These are phyloP conservation scores for Nymphalis c-album DNA, from an alignment of 2,888 invertebrate genomes.

Conservation along the genomic window DNA sequence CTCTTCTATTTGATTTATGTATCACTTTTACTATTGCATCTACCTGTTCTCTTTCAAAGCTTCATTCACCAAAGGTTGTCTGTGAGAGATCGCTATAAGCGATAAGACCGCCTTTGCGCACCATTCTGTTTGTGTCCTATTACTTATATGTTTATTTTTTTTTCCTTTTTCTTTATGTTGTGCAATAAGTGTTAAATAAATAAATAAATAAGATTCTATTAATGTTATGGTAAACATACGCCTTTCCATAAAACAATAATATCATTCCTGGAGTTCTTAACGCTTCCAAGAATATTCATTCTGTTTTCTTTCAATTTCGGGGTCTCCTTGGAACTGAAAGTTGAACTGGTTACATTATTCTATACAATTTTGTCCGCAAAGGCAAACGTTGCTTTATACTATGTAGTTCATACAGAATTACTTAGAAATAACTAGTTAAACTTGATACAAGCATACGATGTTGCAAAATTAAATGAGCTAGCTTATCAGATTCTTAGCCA, in stretches of 20 bases:
- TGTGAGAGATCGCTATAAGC: too few species aligned
- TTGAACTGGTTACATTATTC: neutral
- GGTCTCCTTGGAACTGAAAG: neutral
- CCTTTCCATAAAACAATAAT: neutral
- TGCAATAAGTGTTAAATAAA: too few species aligned
- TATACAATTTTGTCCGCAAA: neutral
- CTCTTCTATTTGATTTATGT: too few species aligned
- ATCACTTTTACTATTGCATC: too few species aligned
- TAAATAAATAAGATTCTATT: too few species aligned
- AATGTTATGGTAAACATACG: too few species aligned
- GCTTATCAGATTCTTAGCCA: conserved; percentile 30
- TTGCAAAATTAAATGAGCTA: conserved; percentile 29
- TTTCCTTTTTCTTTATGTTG: too few species aligned
- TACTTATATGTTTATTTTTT: too few species aligned
- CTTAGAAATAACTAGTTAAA: conserved; percentile 13
- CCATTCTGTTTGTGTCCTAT: too few species aligned
- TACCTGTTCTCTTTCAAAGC: too few species aligned
- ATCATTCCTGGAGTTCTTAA: neutral
- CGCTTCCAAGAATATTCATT: neutral
- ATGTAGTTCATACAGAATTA: conserved; percentile 4
- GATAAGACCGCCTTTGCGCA: too few species aligned
- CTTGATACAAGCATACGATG: conserved; percentile 21
- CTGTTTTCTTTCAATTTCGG: conserved; percentile 13
- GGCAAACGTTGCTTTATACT: conserved; percentile 1
- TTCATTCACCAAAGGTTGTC: too few species aligned